A percentile compares a stretch with the other conserved stretches of the same genome.
phyloP scores from a whole-genome alignment of 2,888 invertebrate species.

The Melipona bicolor region DNA sequence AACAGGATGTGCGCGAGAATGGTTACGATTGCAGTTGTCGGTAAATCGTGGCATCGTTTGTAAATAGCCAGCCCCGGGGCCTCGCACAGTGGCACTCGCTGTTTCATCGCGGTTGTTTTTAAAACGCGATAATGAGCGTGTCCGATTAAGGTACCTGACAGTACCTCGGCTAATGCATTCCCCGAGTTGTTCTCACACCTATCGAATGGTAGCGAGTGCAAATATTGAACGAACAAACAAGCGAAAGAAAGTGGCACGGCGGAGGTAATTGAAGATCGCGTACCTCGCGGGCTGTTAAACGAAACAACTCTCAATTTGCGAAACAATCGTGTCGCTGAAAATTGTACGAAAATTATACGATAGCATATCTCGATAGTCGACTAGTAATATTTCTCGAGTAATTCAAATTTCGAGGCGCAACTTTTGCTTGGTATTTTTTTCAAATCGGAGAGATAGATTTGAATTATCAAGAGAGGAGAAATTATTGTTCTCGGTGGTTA shows the following conservation, averaged over 20 bases:
- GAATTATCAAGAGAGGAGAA: too few species aligned
- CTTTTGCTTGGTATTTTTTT: too few species aligned
- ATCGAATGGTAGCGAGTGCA: not conserved
- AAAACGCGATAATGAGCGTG: constrained; percentile 35
- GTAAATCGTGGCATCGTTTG: constrained; percentile 30
- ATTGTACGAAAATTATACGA: not conserved
- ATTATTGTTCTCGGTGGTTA: too few species aligned
- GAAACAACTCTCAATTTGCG: not conserved
- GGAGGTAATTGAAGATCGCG: not conserved
- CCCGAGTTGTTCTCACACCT: constrained; percentile 41
- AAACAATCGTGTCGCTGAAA: not conserved
- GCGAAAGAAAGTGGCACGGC: not conserved
- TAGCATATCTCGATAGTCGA: not conserved
- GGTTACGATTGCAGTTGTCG: constrained; percentile 8
- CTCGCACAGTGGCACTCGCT: not conserved
- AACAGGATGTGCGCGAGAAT: constrained; percentile 5
- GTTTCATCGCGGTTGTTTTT: constrained; percentile 44
- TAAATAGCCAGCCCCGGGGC: constrained; percentile 28
- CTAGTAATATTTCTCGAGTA: not conserved
- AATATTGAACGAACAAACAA: constrained; percentile 14
- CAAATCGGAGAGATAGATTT: too few species aligned
- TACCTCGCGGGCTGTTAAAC: not conserved
- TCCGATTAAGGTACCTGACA: constrained; percentile 50
- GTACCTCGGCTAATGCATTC: constrained; percentile 35
- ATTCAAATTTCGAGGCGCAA: not conserved